phyloP scores from a whole-genome alignment of 2,797 vertebrate species.

The Pagetopsis macropterus region DNA sequence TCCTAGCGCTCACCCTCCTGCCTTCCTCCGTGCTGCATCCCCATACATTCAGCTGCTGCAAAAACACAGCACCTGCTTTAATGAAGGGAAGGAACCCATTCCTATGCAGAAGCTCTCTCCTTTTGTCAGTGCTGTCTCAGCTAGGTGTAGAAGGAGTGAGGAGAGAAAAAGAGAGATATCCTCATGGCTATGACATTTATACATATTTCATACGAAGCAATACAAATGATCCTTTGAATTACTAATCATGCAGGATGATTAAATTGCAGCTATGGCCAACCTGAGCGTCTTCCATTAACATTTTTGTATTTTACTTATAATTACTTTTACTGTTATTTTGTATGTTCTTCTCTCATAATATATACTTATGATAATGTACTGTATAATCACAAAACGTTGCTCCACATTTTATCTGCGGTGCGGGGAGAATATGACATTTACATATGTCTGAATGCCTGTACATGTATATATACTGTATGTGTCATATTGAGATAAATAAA shows the following conservation, averaged over 20 bases:
- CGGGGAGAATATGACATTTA: constrained; percentile 55
- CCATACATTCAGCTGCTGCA: constrained; percentile 78
- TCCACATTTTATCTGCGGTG: constrained; percentile 10
- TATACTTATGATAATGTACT: constrained; percentile 29
- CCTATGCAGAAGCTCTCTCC: constrained; percentile 75
- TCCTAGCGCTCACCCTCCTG: constrained; percentile 56
- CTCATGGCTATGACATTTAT: constrained; percentile 80
- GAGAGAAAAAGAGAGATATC: constrained; percentile 62
- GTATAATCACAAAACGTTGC: constrained; percentile 50
- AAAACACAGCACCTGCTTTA: constrained; percentile 84
- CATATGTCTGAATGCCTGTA: constrained; percentile 62
- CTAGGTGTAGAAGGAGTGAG: constrained; percentile 82
- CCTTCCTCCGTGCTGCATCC: constrained; percentile 65
- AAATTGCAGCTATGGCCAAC: constrained; percentile 54
- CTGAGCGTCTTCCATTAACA: constrained; percentile 53
- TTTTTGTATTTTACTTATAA: constrained; percentile 35
- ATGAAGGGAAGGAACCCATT: constrained; percentile 80
- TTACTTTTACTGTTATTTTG: constrained; percentile 47
- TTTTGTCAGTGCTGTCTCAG: constrained; percentile 82
- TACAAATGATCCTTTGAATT: constrained; percentile 76
- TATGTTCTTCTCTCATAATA: constrained; percentile 28
- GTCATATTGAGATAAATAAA: constrained; percentile 60
- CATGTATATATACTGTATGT: constrained; percentile 41
- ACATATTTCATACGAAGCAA: constrained; percentile 83
- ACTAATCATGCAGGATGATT: constrained; percentile 72